A percentile compares a stretch with the other conserved stretches of the same genome.
Conservation (phyloP, 37 sponge, comb jelly and placozoan genomes). For the Amphimedon queenslandica region DNA sequence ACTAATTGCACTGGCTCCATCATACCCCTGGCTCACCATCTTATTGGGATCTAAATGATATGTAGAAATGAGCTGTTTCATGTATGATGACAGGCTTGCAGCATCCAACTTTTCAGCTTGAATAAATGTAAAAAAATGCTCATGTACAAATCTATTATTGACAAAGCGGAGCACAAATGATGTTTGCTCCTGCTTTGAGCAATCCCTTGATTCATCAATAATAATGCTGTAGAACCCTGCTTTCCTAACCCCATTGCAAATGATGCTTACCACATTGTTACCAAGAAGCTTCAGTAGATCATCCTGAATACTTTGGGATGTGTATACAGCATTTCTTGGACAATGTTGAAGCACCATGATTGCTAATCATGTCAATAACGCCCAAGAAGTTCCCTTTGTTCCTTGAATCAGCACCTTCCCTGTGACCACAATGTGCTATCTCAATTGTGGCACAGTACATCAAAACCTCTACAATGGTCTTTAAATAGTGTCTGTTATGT, state of each 20-base stretch:
- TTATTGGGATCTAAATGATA: too few relatives aligned
- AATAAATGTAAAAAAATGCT: slow-evolving; percentile 52
- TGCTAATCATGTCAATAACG: too few relatives aligned
- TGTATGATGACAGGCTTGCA: slow-evolving; percentile 46
- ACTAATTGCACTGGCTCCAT: too few relatives aligned
- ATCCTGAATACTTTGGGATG: slow-evolving; percentile 60
- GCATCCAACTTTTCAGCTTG: slow-evolving; percentile 41
- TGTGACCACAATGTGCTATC: too few relatives aligned
- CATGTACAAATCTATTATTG: slow-evolving; percentile 31
- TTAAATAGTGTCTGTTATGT: too few relatives aligned
- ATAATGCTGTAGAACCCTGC: slow-evolving; percentile 46
- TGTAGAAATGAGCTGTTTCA: too few relatives aligned
- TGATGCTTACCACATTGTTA: slow-evolving; percentile 26
- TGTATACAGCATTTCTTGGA: slow-evolving; percentile 62
- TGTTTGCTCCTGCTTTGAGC: slow-evolving; percentile 54
- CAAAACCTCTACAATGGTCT: too few relatives aligned
- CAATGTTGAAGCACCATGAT: too few relatives aligned
- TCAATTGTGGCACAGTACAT: too few relatives aligned
- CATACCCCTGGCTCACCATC: too few relatives aligned
- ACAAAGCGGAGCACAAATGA: slow-evolving; percentile 63
- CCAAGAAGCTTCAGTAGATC: slow-evolving; percentile 53
- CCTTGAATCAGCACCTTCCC: too few relatives aligned
- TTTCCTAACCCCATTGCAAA: slow-evolving; percentile 34
- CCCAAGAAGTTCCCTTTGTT: too few relatives aligned
- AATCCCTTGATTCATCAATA: slow-evolving; percentile 62